These are phyloP conservation scores for Pangasius krempfi DNA, from an alignment of 2,797 vertebrate species.

Conservation along the genomic window DNA sequence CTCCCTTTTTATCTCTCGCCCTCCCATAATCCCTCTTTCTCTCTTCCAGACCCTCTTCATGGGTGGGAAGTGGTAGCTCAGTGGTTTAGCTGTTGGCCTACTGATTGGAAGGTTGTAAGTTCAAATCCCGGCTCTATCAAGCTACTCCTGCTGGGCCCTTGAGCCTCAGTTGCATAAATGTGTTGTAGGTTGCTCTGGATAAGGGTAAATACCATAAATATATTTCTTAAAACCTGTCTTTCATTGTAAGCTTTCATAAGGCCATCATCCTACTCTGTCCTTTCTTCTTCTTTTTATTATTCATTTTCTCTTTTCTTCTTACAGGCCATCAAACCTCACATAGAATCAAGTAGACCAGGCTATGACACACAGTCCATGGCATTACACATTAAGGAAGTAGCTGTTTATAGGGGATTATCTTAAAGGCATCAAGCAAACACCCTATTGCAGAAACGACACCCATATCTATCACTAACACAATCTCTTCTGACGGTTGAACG, in stretches of 20 bases:
- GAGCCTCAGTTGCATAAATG: no score
- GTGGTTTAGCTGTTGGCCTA: no score
- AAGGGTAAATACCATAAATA: no score
- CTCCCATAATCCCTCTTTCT: not conserved
- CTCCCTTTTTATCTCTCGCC: not conserved
- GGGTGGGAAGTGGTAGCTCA: no score
- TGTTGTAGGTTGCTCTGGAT: no score
- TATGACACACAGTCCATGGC: slow-evolving; percentile 52
- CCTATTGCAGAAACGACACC: slow-evolving; percentile 44
- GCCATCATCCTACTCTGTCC: not conserved
- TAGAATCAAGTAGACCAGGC: slow-evolving; percentile 39
- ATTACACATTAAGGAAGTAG: slow-evolving; percentile 52
- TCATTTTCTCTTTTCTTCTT: not conserved
- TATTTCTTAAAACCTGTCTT: not conserved
- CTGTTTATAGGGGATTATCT: slow-evolving; percentile 59
- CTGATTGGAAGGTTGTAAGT: no score
- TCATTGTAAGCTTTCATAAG: not conserved
- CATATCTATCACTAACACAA: slow-evolving; percentile 40
- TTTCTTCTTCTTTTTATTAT: not conserved
- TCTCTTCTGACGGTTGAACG: slow-evolving; percentile 31
- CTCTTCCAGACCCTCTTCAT: not conserved
- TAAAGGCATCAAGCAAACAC: not conserved
- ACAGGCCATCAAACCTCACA: not conserved
- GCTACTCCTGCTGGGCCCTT: no score
- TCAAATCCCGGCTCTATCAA: no score